A percentile compares a stretch with the other conserved stretches of the same genome.
Conservation (phyloP, 2,888 invertebrate genomes). For the Parnassius glacialis region DNA sequence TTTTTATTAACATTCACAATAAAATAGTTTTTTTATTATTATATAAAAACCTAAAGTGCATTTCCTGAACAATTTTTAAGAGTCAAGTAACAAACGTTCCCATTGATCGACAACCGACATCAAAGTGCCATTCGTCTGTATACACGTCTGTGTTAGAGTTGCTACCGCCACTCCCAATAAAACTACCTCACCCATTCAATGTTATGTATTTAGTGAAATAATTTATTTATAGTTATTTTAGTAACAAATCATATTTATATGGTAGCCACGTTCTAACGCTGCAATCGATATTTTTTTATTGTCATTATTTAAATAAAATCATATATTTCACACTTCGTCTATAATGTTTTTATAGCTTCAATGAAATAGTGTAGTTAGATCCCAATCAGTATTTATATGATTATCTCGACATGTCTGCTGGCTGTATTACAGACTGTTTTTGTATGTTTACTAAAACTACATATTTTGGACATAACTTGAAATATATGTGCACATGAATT, state of each 20-base stretch:
- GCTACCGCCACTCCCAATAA: conserved; percentile 6
- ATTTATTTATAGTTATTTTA: conserved; percentile 10
- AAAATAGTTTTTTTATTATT: too few relatives aligned
- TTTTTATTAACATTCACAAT: too few relatives aligned
- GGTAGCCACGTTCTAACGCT: conserved; percentile 11
- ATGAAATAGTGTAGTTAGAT: conserved; percentile 19
- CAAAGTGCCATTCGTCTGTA: too few relatives aligned
- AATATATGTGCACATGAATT: conserved; percentile 4
- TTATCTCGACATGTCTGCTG: background rate
- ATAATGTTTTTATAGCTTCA: conserved; percentile 10
- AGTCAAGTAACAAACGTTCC: too few relatives aligned
- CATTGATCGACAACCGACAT: too few relatives aligned
- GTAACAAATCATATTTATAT: conserved; percentile 10
- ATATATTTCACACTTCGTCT: conserved; percentile 5
- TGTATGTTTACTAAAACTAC: background rate
- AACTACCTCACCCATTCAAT: background rate
- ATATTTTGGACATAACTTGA: background rate
- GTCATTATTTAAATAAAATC: conserved; percentile 2
- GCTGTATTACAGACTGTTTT: conserved; percentile 4
- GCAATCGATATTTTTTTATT: conserved; percentile 11
- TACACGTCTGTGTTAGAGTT: background rate
- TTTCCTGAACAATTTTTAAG: too few relatives aligned
- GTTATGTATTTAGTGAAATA: background rate
- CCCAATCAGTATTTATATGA: conserved; percentile 16
- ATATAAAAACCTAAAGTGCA: too few relatives aligned